Percentiles rank a stretch among this genome's conserved stretches.
Conservation (phyloP, 2,113 vertebrate genomes). For the Ochotona curzoniae region DNA sequence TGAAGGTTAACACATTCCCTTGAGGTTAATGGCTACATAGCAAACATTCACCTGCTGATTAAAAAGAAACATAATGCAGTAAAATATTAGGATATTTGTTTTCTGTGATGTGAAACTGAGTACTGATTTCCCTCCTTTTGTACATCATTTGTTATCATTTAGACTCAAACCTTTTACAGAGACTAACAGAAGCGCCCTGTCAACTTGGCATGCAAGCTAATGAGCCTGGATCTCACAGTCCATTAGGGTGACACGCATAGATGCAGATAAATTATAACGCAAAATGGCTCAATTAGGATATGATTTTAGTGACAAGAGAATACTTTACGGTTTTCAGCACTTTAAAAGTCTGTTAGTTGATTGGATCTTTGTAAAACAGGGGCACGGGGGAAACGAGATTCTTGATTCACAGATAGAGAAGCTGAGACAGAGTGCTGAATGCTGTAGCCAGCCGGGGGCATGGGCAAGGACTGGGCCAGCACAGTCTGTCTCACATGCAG, state of each 20-base stretch:
- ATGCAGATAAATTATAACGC: neutral
- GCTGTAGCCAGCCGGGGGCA: neutral
- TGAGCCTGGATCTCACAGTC: neutral
- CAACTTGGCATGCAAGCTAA: neutral
- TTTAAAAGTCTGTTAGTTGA: neutral
- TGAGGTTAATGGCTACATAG: neutral
- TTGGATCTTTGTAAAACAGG: neutral
- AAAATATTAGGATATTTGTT: conserved; percentile 43
- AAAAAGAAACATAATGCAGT: neutral
- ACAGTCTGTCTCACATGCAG: neutral
- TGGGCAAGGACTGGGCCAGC: neutral
- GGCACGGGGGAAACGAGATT: neutral
- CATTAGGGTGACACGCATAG: neutral
- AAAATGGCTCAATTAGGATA: neutral
- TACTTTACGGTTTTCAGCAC: neutral
- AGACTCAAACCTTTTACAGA: neutral
- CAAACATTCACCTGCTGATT: neutral
- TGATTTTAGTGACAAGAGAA: neutral
- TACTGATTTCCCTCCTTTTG: neutral
- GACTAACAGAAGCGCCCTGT: neutral
- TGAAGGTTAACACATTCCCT: neutral
- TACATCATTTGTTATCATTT: neutral
- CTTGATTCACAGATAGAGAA: neutral
- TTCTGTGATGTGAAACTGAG: neutral
- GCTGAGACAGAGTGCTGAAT: neutral